Evolutionary conservation across 2,797 vertebrate species (phyloP).

Genomic region (Labroides dimidiatus): DNA sequence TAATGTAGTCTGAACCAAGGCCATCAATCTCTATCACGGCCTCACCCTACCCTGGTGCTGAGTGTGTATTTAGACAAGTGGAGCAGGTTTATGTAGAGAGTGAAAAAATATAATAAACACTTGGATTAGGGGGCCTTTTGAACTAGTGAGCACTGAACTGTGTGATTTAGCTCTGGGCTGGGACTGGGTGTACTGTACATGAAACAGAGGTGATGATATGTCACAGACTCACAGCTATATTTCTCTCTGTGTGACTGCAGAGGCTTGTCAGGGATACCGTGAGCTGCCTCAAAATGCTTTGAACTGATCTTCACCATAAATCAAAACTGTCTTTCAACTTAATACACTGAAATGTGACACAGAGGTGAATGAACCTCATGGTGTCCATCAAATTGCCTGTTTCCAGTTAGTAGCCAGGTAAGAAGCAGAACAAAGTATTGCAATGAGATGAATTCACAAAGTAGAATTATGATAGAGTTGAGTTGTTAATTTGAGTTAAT

Average conservation of each 20-base stretch:
- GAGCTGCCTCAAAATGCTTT: conserved; percentile 23
- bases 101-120: conserved; percentile 87
- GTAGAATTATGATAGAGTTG: too few relatives aligned
- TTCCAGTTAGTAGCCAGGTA: too few relatives aligned
- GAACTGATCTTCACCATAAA: conserved; percentile 5
- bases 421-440: too few relatives aligned
- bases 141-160: conserved; percentile 61
- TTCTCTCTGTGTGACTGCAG: conserved; percentile 19
- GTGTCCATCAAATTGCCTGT: too few relatives aligned
- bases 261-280: conserved; percentile 25
- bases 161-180: conserved; percentile 58
- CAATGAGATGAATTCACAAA: too few relatives aligned
- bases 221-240: conserved; percentile 21
- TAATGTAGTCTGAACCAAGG: conserved; percentile 70
- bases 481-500: too few relatives aligned
- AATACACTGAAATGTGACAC: too few relatives aligned
- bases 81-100: conserved; percentile 82
- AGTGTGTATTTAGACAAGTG: conserved; percentile 84
- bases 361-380: too few relatives aligned
- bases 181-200: conserved; percentile 69
- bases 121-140: conserved; percentile 79
- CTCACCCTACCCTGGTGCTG: conserved; percentile 66
- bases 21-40: conserved; percentile 82
- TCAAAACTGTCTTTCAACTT: background rate
- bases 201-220: conserved; percentile 54